phyloP scores from a whole-genome alignment of 2,797 vertebrate species.

The Tolypeutes matacus region DNA sequence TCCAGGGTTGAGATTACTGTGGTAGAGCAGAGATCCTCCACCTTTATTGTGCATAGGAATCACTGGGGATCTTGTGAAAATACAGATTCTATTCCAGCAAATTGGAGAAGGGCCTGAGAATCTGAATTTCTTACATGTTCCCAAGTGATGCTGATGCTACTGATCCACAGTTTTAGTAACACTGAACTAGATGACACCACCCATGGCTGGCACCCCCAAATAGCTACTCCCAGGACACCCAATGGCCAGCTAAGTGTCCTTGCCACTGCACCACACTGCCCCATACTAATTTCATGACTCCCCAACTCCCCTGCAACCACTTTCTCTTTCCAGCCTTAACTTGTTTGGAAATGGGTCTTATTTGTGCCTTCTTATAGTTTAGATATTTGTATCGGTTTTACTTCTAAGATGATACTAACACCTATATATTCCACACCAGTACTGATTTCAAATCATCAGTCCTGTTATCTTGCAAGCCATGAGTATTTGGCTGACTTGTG shows the following conservation, averaged over 20 bases:
- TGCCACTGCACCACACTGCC: too few species aligned
- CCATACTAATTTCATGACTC: background rate
- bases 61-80: background rate
- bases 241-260: background rate
- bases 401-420: background rate
- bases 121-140: background rate
- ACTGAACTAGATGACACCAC: too few species aligned
- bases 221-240: background rate
- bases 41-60: rapidly evolving
- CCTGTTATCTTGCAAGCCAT: background rate
- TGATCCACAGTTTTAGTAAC: background rate
- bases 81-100: background rate
- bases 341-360: too few species aligned
- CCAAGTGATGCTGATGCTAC: background rate
- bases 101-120: background rate
- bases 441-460: background rate
- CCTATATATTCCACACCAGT: background rate
- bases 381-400: background rate
- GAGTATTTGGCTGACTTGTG: background rate
- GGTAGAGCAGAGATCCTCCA: rapidly evolving
- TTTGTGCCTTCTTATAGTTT: background rate
- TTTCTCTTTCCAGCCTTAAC: background rate
- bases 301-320: background rate
- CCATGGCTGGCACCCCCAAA: too few species aligned
- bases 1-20: too few species aligned